phyloP scores from a whole-genome alignment of 2,797 vertebrate genomes.

The Mus caroli region DNA sequence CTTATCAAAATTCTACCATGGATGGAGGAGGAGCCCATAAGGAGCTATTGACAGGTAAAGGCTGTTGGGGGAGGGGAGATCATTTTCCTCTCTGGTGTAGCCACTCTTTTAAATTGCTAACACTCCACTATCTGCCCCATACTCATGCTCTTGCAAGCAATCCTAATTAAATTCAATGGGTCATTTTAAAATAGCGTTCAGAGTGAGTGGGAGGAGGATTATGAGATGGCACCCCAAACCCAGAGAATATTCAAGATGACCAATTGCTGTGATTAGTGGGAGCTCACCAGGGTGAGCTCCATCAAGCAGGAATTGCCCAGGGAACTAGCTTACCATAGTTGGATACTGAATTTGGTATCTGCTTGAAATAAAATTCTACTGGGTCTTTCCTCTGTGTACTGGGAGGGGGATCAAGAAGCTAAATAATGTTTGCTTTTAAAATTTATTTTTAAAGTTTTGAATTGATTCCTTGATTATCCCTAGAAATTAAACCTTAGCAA shows the following conservation, averaged over 20 bases:
- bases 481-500: constrained; percentile 36
- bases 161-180: not conserved
- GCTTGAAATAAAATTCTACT: constrained; percentile 35
- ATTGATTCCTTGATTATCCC: constrained; percentile 47
- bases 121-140: not conserved
- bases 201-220: not conserved
- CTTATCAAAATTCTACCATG: not conserved
- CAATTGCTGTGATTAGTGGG: not conserved
- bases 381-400: constrained; percentile 2
- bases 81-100: not conserved
- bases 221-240: not conserved
- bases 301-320: not conserved
- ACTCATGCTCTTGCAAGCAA: not conserved
- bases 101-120: not conserved
- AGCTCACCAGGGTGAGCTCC: not conserved
- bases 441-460: not conserved
- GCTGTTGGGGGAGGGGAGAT: not conserved
- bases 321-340: not conserved
- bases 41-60: not conserved
- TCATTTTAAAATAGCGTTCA: not conserved
- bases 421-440: not conserved
- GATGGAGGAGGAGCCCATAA: not conserved
- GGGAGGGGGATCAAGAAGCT: not conserved
- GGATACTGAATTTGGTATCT: constrained; percentile 38
- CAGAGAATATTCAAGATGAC: constrained; percentile 14